Conservation (phyloP, 1,140 invertebrate genomes). For the Popillia japonica region DNA sequence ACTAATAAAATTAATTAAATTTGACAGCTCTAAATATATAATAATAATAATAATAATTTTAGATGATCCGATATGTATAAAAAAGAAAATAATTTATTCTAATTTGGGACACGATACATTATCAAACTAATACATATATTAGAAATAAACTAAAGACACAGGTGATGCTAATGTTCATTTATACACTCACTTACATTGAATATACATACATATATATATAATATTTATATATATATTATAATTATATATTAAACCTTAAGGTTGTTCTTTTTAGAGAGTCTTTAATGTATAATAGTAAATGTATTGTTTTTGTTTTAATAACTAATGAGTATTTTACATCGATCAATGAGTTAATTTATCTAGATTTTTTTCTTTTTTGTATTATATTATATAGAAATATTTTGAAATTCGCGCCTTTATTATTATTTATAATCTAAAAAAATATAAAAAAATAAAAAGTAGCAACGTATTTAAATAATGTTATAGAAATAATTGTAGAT, state of each 20-base stretch:
- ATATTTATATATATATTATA: too few relatives aligned
- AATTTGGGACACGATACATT: too few relatives aligned
- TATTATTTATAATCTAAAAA: neutral
- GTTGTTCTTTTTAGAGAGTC: neutral
- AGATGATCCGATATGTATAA: too few relatives aligned
- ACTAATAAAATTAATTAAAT: too few relatives aligned
- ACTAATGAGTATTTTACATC: slow-evolving; percentile 19
- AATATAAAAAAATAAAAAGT: neutral
- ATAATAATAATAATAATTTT: too few relatives aligned
- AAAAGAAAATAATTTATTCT: too few relatives aligned
- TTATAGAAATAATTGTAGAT: neutral
- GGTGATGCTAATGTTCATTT: neutral
- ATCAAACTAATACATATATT: too few relatives aligned
- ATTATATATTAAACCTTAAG: slow-evolving; percentile 2
- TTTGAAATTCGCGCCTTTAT: neutral
- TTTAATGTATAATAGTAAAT: too few relatives aligned
- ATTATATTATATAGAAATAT: neutral
- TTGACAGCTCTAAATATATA: too few relatives aligned
- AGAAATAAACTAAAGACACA: neutral
- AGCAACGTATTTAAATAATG: neutral
- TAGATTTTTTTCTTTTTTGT: neutral
- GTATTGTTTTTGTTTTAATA: neutral
- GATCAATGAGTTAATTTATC: neutral
- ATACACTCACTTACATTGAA: neutral
- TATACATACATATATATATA: neutral